Base-by-base conservation (phyloP, 1,140 invertebrate species). In the Maniola jurtina region DNA sequence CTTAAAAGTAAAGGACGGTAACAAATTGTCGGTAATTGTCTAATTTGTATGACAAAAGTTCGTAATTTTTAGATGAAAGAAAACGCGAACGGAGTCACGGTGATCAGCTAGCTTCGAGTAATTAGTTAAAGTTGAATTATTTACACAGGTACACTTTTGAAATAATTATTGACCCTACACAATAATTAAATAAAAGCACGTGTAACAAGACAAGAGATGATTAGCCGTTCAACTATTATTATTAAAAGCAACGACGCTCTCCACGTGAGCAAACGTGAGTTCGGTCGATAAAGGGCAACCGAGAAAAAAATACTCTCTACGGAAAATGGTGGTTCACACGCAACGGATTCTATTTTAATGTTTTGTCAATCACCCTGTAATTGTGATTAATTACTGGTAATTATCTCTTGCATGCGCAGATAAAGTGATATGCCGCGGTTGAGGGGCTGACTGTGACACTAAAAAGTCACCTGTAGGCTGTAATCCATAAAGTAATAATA, bases 301-400 rank as follows among this genome's bases (percentile, higher is more conserved):
- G 48, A 59, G 62, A 45, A 65, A 61, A 66, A 61, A 61, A 33
- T 70, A 56, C 76, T 52, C 61, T 38, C 55, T 60, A 47, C 61
- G 38, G 55, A 83, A 84, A 86, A 76, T 86, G 77, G 59, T 65
- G 68, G 66, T 77, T 75, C 79, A 82, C 86, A 88, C 86, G 86
- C 86, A 75, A 88, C 10, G 75, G 58, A 77, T 81, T 86, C 81
- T 86, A 82, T 86, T 86, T 82, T 81, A 82, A 84, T 81, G 84
- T 86, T 86, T 88, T 84, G 84, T 82, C 79, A 84, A 86, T 86
- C 75, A 54, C 73, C 75, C 65, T 47, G 59, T 83, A 87, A 88
- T 88, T 88, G 76, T 75, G 75, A 77, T 13, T 83, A 86, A 88
- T 88, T 84, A 74, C 56, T 9, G 13, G 45, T 38, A 62, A 68